These are phyloP conservation scores for Pomatorhinus ruficollis DNA, from an alignment of 2,113 vertebrate species.

Conservation along the genomic window DNA sequence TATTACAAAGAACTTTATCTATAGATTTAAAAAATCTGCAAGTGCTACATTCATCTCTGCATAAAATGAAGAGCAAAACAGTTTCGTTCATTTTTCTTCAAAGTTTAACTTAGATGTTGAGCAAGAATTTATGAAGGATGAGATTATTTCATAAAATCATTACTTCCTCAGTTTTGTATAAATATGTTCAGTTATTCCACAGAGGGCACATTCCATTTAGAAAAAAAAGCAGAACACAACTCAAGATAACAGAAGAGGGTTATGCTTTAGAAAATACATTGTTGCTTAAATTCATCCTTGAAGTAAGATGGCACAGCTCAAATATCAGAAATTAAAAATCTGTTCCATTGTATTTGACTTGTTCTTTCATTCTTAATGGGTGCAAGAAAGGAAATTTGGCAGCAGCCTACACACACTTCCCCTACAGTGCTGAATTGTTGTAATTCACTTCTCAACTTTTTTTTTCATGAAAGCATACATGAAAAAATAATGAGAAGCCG, in stretches of 20 bases:
- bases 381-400: background rate
- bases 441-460: background rate
- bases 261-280: background rate
- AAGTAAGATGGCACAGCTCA: background rate
- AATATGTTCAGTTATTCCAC: background rate
- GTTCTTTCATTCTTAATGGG: background rate
- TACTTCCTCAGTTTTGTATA: background rate
- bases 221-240: background rate
- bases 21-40: background rate
- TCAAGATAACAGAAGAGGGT: background rate
- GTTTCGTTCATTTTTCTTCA: background rate
- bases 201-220: background rate
- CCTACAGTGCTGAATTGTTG: background rate
- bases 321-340: constrained; percentile 20
- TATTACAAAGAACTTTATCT: background rate
- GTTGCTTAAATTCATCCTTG: background rate
- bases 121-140: constrained; percentile 2
- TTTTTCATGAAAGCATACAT: background rate
- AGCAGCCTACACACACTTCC: background rate
- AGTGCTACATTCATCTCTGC: background rate
- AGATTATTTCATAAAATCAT: constrained; percentile 9
- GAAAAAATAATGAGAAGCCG: background rate
- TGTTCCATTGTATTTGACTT: background rate
- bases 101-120: background rate
- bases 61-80: background rate